Evolutionary conservation across 2,888 invertebrate species (phyloP).

Genomic region (Drosophila planitibia): DNA sequence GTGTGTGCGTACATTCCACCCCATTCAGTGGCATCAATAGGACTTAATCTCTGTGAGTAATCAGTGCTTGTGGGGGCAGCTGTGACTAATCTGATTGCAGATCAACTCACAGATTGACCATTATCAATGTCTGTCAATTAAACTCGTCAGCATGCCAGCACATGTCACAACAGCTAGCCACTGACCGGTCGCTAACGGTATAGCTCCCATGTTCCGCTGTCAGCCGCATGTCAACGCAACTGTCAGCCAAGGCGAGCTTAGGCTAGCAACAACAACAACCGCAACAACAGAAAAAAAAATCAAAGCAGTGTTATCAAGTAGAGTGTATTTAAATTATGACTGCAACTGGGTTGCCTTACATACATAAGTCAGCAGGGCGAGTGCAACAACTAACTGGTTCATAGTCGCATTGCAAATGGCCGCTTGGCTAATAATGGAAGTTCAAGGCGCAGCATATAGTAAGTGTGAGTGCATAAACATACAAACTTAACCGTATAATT

Average conservation of each 20-base stretch:
- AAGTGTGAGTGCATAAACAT: constrained; percentile 1
- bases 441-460: constrained; percentile 38
- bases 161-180: constrained; percentile 50
- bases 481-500: constrained; percentile 45
- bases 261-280: constrained; percentile 5
- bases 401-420: constrained; percentile 23
- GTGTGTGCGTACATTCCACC: background rate
- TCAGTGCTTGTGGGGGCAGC: constrained; percentile 25
- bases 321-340: constrained; percentile 42
- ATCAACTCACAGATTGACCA: constrained; percentile 33
- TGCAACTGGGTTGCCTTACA: constrained; percentile 19
- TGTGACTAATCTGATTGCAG: constrained; percentile 35
- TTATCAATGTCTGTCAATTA: constrained; percentile 72
- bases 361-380: constrained; percentile 43
- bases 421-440: constrained; percentile 49
- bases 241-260: constrained; percentile 52
- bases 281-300: constrained; percentile 2
- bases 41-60: constrained; percentile 22
- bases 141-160: constrained; percentile 56
- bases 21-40: constrained; percentile 27
- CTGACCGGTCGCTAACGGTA: constrained; percentile 40
- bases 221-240: constrained; percentile 60
- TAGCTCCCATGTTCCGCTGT: constrained; percentile 59
- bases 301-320: constrained; percentile 19
- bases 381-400: constrained; percentile 38